Evolutionary conservation across 1,140 invertebrate genomes (phyloP), one percentile per base, ranked within the genome.

Genomic region (Ruditapes philippinarum): DNA sequence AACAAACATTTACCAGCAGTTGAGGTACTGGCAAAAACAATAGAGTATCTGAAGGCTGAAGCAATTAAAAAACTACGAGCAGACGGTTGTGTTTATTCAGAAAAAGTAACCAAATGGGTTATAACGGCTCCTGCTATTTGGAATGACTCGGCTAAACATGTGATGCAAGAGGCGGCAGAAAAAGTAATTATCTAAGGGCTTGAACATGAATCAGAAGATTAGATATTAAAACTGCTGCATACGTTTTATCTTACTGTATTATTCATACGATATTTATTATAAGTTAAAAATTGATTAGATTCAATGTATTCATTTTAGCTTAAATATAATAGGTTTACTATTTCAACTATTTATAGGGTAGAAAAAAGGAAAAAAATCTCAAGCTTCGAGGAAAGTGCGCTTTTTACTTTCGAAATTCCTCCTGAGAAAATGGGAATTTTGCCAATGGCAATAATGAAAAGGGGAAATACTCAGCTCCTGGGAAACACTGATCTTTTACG

Each of bases 71-170:
- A 79, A 12, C 76, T 79, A 19, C 12, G 19, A 45, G 22, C 11
- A 36, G 14, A 65, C 19, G 60, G 60, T 5, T n/a, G 51, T 49
- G 11, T 31, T 31, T 12, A 78, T 36, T 14, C 42, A 9, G 36
- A 33, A 4, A 28, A 40, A 4, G 74, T 80, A 14, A 88, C 54
- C 25, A 65, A 33, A 31, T 88, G 85, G 85, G 85, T 88, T 17
- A 19, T 88, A 5, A 88, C 86, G 19, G 78, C 81, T 0, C 86
- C 86, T 12, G 86, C 78, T 40, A 88, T 88, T 1, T 88, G 86
- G 78, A 73, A 9, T 25, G 86, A 88, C n/a, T 45, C 38, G 25
- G 54, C 86, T 38, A 88, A 88, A 45, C 49, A 25, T n/a, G 68
- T 88, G 19, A 88, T 88, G 86, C 70, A 74, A 38, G n/a, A 54